These are phyloP conservation scores for Solenopsis fugax DNA, from an alignment of 1,140 invertebrate species.

Conservation along the genomic window DNA sequence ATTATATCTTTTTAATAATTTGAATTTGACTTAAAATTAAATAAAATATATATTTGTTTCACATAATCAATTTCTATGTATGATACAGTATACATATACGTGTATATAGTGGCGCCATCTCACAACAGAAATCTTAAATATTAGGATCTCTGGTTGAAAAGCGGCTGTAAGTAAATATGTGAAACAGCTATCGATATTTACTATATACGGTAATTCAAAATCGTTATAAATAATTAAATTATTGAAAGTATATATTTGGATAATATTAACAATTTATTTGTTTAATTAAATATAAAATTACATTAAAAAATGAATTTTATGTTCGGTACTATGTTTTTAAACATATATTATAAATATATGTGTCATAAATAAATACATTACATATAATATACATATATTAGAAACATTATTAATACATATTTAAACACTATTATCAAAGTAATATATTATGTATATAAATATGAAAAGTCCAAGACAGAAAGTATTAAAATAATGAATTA, in stretches of 20 bases:
- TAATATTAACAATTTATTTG: not conserved
- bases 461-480: not conserved
- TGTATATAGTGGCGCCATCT: constrained; percentile 71
- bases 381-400: not conserved
- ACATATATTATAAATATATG: not conserved
- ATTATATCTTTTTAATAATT: not conserved
- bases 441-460: not conserved
- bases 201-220: constrained; percentile 27
- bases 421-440: not conserved
- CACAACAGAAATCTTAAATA: constrained; percentile 59
- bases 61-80: not conserved
- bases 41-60: constrained; percentile 10
- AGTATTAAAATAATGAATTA: not conserved
- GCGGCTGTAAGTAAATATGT: constrained; percentile 59
- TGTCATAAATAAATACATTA: not conserved
- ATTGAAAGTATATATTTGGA: not conserved
- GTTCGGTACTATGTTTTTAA: not conserved
- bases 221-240: not conserved
- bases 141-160: not conserved
- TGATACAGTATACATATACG: not conserved
- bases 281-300: not conserved
- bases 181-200: constrained; percentile 47
- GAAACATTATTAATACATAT: not conserved
- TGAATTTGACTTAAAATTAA: not conserved
- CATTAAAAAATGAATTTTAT: not conserved